These are phyloP conservation scores for Halcyon senegalensis DNA, from an alignment of 2,113 vertebrate genomes.

Conservation along the genomic window DNA sequence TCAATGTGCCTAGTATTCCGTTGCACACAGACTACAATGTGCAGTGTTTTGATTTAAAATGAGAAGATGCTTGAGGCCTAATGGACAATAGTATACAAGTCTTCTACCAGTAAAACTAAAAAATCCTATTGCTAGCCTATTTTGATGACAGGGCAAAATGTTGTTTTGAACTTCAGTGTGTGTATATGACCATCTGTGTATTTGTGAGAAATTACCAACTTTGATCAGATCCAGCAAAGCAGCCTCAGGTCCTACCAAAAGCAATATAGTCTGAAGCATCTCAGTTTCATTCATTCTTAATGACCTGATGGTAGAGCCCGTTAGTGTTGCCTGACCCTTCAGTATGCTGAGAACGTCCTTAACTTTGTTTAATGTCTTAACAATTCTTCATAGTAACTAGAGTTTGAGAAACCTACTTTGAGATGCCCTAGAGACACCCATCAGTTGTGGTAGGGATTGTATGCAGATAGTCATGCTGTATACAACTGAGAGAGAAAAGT, in stretches of 20 bases:
- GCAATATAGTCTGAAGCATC: neutral
- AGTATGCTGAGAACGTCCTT: neutral
- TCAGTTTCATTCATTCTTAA: neutral
- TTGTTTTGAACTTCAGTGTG: neutral
- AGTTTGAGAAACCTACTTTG: neutral
- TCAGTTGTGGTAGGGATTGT: neutral
- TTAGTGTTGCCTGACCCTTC: neutral
- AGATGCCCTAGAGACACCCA: neutral
- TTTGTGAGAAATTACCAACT: neutral
- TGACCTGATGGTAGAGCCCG: neutral
- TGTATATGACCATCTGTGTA: neutral
- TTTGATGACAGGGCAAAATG: neutral
- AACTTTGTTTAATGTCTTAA: neutral
- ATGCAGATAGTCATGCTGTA: neutral
- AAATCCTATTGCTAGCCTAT: neutral
- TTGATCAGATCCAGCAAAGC: neutral
- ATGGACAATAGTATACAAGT: neutral
- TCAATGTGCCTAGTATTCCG: neutral
- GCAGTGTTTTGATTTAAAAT: neutral
- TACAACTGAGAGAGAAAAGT: neutral
- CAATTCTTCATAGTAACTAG: neutral
- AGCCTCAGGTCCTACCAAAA: neutral
- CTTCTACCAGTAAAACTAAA: neutral
- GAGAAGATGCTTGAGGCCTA: neutral
- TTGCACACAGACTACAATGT: neutral